phyloP scores from a whole-genome alignment of 2,797 vertebrate species.

The Pristis pectinata region DNA sequence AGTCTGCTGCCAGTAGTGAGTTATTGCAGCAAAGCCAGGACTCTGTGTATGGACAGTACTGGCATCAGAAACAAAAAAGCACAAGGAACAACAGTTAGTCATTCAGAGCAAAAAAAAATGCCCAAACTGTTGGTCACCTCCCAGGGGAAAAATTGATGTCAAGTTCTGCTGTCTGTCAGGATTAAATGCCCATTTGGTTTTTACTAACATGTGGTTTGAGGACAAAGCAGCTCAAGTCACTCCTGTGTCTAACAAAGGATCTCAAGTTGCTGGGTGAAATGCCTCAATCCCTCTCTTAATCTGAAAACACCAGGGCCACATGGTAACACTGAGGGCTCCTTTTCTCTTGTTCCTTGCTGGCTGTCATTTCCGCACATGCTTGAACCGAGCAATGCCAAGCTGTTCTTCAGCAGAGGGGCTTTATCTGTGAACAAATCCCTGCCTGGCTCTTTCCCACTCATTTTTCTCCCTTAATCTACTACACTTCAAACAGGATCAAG shows the following conservation, averaged over 20 bases:
- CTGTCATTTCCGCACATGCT: slow-evolving; percentile 41
- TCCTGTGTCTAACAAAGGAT: slow-evolving; percentile 64
- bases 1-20: slow-evolving; percentile 43
- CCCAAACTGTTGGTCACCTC: slow-evolving; percentile 57
- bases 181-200: slow-evolving; percentile 84
- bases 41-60: slow-evolving; percentile 51
- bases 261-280: slow-evolving; percentile 73
- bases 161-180: slow-evolving; percentile 78
- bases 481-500: slow-evolving; percentile 40
- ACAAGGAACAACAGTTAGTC: slow-evolving; percentile 46
- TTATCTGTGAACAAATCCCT: slow-evolving; percentile 45
- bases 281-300: slow-evolving; percentile 70
- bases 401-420: slow-evolving; percentile 42
- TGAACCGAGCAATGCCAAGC: slow-evolving; percentile 39
- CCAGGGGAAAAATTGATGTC: slow-evolving; percentile 75
- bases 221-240: slow-evolving; percentile 74
- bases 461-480: slow-evolving; percentile 44
- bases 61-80: slow-evolving; percentile 48
- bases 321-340: slow-evolving; percentile 45
- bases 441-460: slow-evolving; percentile 31
- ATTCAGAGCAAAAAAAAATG: slow-evolving; percentile 29
- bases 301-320: slow-evolving; percentile 55
- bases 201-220: slow-evolving; percentile 66
- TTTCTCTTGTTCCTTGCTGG: slow-evolving; percentile 46
- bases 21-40: slow-evolving; percentile 43